Base-by-base conservation (phyloP, 1,140 invertebrate species). In the Heliconius hewitsoni region DNA sequence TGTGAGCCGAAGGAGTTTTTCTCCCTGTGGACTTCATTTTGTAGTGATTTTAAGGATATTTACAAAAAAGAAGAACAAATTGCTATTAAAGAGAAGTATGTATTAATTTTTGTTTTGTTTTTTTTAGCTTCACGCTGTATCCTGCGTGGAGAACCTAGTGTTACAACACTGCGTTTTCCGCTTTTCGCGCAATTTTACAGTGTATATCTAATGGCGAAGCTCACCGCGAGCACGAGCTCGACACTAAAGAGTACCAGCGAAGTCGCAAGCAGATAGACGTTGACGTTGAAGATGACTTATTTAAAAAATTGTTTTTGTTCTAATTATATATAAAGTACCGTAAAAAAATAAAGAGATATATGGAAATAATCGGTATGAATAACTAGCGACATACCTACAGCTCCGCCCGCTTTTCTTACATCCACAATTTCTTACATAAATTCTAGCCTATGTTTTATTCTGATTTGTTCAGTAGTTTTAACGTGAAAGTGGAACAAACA, bases 61-160 rank as follows among this genome's bases (percentile, higher is more conserved):
- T 99, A 98, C 97, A 99, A 98, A 88, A 98, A 98, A 87, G 98
- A 99, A 93, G 97, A 99, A 85, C 97, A 98, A 82, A 95, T 96
- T 86, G 95, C 98, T 37, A 95, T 97, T 76, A 98, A 98, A 93
- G 97, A 98, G 94, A 97, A 97, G 97, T 98, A 95, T 95, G 95
- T 89, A 16, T 46, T 46, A 16, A 13, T 46, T 13, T 46, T 46
- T 46, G 2, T 46, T 46, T 11, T 13, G 6, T 46, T 57, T 11
- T n/a, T 57, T n/a, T 57, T 23, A 11, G 55, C n/a, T 76, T 52
- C 50, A 37, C 16, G 23, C 46, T 19, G 8, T 74, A 77, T 57
- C 55, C 55, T n/a, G 55, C n/a, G 23, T 9, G n/a, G 42, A 46
- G 13, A 46, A 46, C 42, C 13, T 46, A 13, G 13, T 16, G 42